A percentile compares a stretch with the other conserved stretches of the same genome.
These are phyloP conservation scores for Adelges cooleyi DNA, from an alignment of 1,140 invertebrate genomes.

Conservation along the genomic window DNA sequence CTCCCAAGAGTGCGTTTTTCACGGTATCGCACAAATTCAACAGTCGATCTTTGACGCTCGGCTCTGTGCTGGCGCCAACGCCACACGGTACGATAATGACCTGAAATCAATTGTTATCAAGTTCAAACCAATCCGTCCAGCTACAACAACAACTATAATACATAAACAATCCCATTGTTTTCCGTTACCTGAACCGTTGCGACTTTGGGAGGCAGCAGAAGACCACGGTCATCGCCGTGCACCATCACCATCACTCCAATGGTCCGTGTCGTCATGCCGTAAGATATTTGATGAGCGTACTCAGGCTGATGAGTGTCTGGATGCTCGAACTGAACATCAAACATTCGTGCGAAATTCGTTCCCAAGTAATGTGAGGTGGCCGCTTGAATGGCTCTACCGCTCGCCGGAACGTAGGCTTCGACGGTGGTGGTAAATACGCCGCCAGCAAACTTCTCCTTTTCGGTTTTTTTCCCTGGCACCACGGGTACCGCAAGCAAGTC, in stretches of 20 bases:
- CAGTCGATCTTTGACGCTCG: conserved; percentile 57
- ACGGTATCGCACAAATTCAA: conserved; percentile 59
- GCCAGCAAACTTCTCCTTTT: conserved; percentile 99
- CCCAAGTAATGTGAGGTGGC: conserved; percentile 97
- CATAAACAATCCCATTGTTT: too few relatives aligned
- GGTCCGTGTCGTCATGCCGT: conserved; percentile 94
- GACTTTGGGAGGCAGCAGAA: conserved; percentile 88
- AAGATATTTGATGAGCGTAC: conserved; percentile 94
- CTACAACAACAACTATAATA: too few relatives aligned
- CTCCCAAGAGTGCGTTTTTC: conserved; percentile 45
- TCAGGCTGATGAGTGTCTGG: conserved; percentile 79
- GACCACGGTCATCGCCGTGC: conserved; percentile 91
- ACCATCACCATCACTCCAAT: conserved; percentile 93
- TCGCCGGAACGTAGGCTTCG: conserved; percentile 88
- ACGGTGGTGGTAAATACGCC: conserved; percentile 96
- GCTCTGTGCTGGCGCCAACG: conserved; percentile 67
- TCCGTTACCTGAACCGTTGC: conserved; percentile 56
- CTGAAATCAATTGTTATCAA: conserved; percentile 39
- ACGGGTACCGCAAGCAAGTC: conserved; percentile 91
- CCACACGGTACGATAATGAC: conserved; percentile 93
- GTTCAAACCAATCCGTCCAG: too few relatives aligned
- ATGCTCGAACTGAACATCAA: conserved; percentile 91
- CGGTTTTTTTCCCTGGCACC: conserved; percentile 87
- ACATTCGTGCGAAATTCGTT: conserved; percentile 99
- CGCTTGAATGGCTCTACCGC: conserved; percentile 87